Evolutionary conservation across 2,888 invertebrate genomes (phyloP), one percentile per base, ranked within the genome.

Genomic region (Netelia inedita): DNA sequence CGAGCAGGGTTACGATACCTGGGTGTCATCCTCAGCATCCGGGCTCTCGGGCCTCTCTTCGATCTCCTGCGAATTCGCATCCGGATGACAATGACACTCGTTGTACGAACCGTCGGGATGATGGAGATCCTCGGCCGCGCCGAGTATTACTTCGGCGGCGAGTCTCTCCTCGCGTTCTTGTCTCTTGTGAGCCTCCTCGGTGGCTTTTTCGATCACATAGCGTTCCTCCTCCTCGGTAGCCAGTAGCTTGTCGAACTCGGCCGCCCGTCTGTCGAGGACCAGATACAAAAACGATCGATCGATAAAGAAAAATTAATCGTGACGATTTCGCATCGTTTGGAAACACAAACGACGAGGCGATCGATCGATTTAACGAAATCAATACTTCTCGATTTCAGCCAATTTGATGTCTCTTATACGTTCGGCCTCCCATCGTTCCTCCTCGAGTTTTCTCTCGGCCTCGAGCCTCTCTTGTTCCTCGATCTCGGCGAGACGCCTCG

Each of bases 101-200:
- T 92, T 91, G 23, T 85, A 80, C 1, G 84, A 81, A 21, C 73
- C 83, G 46, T 89, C 89, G 19, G 82, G 65, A 41, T 87, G 89
- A 75, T 83, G 87, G 28, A 79, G 74, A 41, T 90, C 90, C 0
- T 87, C 87, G 14, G 59, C 46, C 3, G 79, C 72, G 9, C 87
- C 88, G 1, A 83, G 76, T 23, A 87, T 85, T 2, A 88, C 82
- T 90, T 96, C 96, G 90, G 95, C 95, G 69, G 95, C 95, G 89
- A 95, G 94, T 89, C 95, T 95, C 57, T 95, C 95, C 91, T 96
- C 96, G 87, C 96, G 96, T 86, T 93, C 94, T 41, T 96, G 95
- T 88, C 95, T 94, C 89, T 95, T 95, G 88, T 94, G 94, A 85
- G 95, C 94, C 82, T 95, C 94, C 87, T 95, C 95, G 53, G 95